Base-by-base conservation (phyloP, 2,888 invertebrate genomes). In the Girardia tigrina region DNA sequence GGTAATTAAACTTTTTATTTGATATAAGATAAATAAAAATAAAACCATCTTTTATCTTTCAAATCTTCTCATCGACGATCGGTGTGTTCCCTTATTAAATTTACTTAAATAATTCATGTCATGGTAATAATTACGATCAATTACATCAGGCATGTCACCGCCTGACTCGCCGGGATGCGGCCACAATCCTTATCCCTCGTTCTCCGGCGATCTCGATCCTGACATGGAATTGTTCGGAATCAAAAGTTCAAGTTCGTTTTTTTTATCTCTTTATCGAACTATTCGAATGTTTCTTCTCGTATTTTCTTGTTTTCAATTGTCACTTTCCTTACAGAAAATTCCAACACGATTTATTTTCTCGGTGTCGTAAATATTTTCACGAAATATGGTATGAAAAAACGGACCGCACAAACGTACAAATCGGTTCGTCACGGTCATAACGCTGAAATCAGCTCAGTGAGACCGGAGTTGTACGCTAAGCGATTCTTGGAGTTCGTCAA, bases 361-460 rank as follows among this genome's bases (percentile, higher is more conserved):
- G 97, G 95, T 78, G 88, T 98, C 80, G 95, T 98, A 80, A 98
- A 98, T 86, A 95, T 98, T 36, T 87, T 98, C 78, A 98, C 98
- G 77, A 85, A 85, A 78, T 95, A 97, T 85, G 97, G 97, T 56
- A 92, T 98, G 77, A 94, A 94, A 84, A 98, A 99, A 85, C 89
- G 95, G 87, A 97, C 97, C 78, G 98, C 98, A 56, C 94, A 95
- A 86, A 97, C 97, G 76, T 98, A 97, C 69, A 99, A 98, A 86
- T 94, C 97, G 8, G 94, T 98, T 76, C 98, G 98, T 84, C 97
- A 98, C 84, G 94, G 95, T 79, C 69, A 71, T 29, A 83, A 83
- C 2, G 90, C 94, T 81, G 94, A 94, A 83, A 98, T 99, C 83
- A 95, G 95, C 78, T 98, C 98, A 42, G 95, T 98, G 85, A 94